Base-by-base conservation (phyloP, 2,797 vertebrate species). In the Enteromius viviparus region DNA sequence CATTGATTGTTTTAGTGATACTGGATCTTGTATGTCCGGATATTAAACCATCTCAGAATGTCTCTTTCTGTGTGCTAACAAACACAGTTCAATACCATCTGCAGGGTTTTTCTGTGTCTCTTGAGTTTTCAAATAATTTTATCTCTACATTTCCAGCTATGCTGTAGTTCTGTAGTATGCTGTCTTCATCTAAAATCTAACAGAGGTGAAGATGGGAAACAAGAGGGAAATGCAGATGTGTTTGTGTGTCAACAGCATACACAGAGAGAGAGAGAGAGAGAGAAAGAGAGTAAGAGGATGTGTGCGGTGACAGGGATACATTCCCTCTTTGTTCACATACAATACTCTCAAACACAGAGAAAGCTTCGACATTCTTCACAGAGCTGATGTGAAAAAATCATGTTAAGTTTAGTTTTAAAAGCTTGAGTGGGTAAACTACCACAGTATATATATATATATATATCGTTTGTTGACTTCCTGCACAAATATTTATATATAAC, bases 231-330 rank as follows among this genome's bases (percentile, higher is more conserved):
- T 72, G 23, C 15, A 72, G 15, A 32, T 51, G 15, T 51, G 26
- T 47, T 29, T 47, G 42, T 65, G 26, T 11, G 32, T 8, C 10
- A 37, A 55, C 49, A 21, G n/a, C 72, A n/a, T 14, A 5, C 29
- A 14, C 10, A 74, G 6, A 14, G 1, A 37, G 10, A 29, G 0
- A 34, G 10, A 29, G 0, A 34, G 1, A 34, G 6, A 55, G 29
- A 75, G 6, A 14, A 29, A 75, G 11, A 40, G 51, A 26, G 26
- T 26, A 26, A 58, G 32, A 75, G 72, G 72, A 75, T 75, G 72
- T 75, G 4, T 65, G 72, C 58, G 72, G 51, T 40, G 6, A 40
- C 51, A 75, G 49, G 72, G 72, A 75, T 58, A 53, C 47, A 74
- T 3, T 7, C 19, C 26, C 26, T 26, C 26, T 26, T 26, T 26